These are phyloP conservation scores for Flabesymbios commensalis DNA, from an alignment of 2,888 invertebrate species.

Conservation along the genomic window DNA sequence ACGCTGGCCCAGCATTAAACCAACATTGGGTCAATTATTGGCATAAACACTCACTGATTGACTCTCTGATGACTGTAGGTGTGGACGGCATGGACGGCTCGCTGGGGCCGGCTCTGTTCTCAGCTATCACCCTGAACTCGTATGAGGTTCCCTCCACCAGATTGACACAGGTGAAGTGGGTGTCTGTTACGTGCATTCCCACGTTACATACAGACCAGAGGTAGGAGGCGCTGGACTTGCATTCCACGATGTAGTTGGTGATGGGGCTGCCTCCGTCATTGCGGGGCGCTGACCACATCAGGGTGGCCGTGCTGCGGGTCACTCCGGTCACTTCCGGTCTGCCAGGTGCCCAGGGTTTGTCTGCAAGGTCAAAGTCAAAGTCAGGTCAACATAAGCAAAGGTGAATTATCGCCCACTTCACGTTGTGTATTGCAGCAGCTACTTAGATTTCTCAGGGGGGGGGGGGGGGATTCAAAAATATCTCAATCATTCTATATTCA, in stretches of 20 bases:
- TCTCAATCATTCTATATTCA: no score
- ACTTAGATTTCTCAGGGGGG: no score
- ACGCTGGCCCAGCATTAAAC: no score
- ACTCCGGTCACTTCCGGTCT: constrained; percentile 36
- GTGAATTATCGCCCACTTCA: no score
- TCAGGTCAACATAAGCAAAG: not conserved
- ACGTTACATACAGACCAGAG: constrained; percentile 31
- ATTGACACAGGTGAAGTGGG: constrained; percentile 39
- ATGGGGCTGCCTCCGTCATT: constrained; percentile 83
- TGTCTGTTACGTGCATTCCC: constrained; percentile 17
- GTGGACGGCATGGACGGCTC: constrained; percentile 29
- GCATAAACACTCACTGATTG: constrained; percentile 25
- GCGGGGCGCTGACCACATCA: constrained; percentile 75
- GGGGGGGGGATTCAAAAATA: no score
- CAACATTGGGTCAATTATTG: no score
- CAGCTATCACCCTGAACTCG: constrained; percentile 44
- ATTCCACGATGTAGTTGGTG: constrained; percentile 44
- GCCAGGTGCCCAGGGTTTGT: constrained; percentile 39
- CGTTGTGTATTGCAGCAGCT: no score
- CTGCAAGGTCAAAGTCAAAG: constrained; percentile 15
- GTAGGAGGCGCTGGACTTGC: constrained; percentile 26
- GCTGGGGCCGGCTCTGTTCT: constrained; percentile 69
- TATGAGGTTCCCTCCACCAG: constrained; percentile 54
- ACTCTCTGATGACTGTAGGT: constrained; percentile 30
- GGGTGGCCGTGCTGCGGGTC: constrained; percentile 40